Base-by-base conservation (phyloP, 2,797 vertebrate genomes). In the Poeciliopsis gracilis region DNA sequence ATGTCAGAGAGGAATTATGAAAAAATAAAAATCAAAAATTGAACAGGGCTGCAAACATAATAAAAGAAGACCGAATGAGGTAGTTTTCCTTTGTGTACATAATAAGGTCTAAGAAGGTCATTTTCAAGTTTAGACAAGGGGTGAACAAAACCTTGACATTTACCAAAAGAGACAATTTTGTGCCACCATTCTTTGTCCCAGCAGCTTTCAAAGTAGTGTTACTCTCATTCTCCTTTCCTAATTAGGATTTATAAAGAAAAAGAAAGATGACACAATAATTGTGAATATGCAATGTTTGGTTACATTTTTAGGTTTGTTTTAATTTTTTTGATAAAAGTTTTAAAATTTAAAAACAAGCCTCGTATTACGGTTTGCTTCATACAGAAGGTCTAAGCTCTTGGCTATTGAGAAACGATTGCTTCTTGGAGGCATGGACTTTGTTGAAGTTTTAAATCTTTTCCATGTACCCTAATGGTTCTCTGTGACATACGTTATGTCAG, bases 131-230 rank as follows among this genome's bases (percentile, higher is more conserved):
- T 69, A 28, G 23, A 28, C 20, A n/a, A 75, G 1, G 74, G n/a
- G 9, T 7, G 20, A 79, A 67, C 47, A 74, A 73, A 79, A 70
- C 61, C 78, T 74, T 69, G 61, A 74, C 78, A 79, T 79, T 73
- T 79, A 74, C 47, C 46, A 67, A 55, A 74, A 38, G n/a, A 74
- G 47, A 69, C 23, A n/a, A 74, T 79, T 61, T 33, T 61, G 18
- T 43, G n/a, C 28, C 47, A 46, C 72, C 47, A 23, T 70, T 75
- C 49, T 73, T 69, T 75, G 73, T 43, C 25, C 55, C 49, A 75
- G 61, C 41, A 75, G 28, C 63, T 57, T 51, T 30, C 55, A 73
- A 36, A 47, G 47, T 9, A 20, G 11, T 78, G 38, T 38, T 66
- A 45, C 45, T 55, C 45, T 36, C 20, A 38, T 45, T 69, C 49